A percentile compares a stretch with the other conserved stretches of the same genome.
These are phyloP conservation scores for Cheilosia impressa DNA, from an alignment of 2,888 invertebrate genomes.

Conservation along the genomic window DNA sequence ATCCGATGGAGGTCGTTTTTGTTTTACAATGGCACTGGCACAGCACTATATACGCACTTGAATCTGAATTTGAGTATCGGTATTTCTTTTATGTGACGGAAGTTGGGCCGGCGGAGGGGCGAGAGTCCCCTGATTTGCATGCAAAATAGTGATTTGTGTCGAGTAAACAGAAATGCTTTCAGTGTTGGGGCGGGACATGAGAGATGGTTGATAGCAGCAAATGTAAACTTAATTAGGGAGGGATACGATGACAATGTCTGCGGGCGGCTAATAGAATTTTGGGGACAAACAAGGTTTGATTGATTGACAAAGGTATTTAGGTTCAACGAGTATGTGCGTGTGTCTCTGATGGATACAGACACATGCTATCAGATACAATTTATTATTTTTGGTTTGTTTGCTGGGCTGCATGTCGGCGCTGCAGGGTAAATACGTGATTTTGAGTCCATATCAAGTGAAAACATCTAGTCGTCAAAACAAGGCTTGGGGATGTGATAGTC, in stretches of 20 bases:
- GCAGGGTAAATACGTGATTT: no score
- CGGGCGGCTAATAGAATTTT: constrained; percentile 4
- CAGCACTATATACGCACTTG: constrained; percentile 11
- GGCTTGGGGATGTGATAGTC: no score
- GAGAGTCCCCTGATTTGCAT: constrained; percentile 43
- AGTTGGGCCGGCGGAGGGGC: not conserved
- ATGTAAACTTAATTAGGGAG: constrained; percentile 15
- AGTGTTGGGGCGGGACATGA: not conserved
- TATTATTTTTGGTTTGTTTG: not conserved
- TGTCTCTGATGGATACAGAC: not conserved
- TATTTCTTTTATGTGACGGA: not conserved
- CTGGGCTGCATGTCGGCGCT: no score
- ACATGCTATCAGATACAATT: not conserved
- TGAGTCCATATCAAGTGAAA: no score
- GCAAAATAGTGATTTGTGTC: constrained; percentile 27
- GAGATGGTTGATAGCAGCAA: constrained; percentile 1
- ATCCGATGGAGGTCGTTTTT: constrained; percentile 27
- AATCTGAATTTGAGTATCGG: constrained; percentile 47
- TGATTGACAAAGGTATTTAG: constrained; percentile 11
- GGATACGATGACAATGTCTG: not conserved
- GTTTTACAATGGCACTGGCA: constrained; percentile 30
- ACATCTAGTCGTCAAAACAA: no score
- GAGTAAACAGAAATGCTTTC: constrained; percentile 1
- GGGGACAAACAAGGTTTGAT: constrained; percentile 1
- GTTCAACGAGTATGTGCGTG: not conserved